phyloP scores from a whole-genome alignment of 2,888 invertebrate genomes.

The Drosophila emarginata region DNA sequence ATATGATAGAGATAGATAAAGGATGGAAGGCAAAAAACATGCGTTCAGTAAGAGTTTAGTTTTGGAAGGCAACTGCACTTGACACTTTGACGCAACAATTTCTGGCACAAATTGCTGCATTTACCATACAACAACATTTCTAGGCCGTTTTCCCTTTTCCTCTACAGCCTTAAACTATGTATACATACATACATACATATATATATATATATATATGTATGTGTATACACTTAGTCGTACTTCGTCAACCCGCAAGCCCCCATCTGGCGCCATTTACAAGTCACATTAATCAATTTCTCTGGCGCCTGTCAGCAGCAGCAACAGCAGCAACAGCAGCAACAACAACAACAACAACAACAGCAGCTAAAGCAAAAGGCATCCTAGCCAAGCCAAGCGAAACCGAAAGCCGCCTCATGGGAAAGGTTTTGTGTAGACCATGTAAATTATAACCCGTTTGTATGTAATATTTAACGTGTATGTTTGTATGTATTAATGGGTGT shows the following conservation, averaged over 20 bases:
- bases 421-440: constrained; percentile 32
- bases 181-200: too few species aligned
- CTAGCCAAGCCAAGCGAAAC: constrained; percentile 66
- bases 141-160: constrained; percentile 20
- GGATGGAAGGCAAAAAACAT: constrained; percentile 9
- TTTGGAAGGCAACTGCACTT: constrained; percentile 49
- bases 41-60: background rate
- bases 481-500: constrained; percentile 12
- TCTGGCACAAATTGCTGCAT: constrained; percentile 56
- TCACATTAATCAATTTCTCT: constrained; percentile 71
- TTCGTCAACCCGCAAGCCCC: background rate
- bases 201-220: too few species aligned
- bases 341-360: too few species aligned
- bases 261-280: constrained; percentile 71
- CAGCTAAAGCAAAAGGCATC: constrained; percentile 27
- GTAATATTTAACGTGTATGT: background rate
- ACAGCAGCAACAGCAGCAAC: constrained; percentile 8
- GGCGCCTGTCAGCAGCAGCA: constrained; percentile 56
- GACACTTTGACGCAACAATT: constrained; percentile 70
- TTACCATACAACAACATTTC: constrained; percentile 27
- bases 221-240: background rate
- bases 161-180: background rate
- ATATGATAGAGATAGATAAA: background rate
- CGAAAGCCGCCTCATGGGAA: constrained; percentile 57
- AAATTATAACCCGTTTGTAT: constrained; percentile 25